Conservation (phyloP, 2,113 vertebrate genomes). For the Laterallus jamaicensis region DNA sequence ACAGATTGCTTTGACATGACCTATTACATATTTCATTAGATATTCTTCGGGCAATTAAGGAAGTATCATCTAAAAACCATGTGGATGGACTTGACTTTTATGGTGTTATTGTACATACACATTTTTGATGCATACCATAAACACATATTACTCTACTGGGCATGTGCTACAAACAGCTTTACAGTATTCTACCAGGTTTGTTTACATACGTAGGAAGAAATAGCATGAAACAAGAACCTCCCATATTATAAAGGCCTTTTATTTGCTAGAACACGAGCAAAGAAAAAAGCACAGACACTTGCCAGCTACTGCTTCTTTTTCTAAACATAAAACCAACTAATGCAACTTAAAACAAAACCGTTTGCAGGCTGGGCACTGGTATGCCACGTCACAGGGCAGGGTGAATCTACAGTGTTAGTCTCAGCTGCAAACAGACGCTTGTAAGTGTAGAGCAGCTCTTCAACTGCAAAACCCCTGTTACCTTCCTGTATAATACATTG, state of each 20-base stretch:
- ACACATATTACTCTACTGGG: neutral
- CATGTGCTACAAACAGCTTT: neutral
- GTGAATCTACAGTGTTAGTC: neutral
- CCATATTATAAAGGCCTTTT: neutral
- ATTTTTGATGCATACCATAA: neutral
- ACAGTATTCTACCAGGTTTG: neutral
- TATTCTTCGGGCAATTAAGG: neutral
- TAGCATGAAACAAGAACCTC: neutral
- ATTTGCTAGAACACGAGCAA: neutral
- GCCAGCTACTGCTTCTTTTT: neutral
- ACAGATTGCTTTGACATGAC: neutral
- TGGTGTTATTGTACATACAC: neutral
- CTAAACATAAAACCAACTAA: neutral
- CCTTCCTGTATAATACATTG: neutral
- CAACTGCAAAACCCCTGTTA: neutral
- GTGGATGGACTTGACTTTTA: neutral
- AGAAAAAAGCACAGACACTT: neutral
- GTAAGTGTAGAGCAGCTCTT: neutral
- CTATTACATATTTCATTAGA: conserved; percentile 8
- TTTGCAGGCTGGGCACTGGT: neutral
- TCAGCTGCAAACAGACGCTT: neutral
- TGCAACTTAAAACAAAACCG: neutral
- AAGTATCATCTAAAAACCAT: conserved; percentile 30
- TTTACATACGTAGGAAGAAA: conserved; percentile 2
- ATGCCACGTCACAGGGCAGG: neutral